A percentile compares a stretch with the other conserved stretches of the same genome.
Evolutionary conservation across 1,140 invertebrate species (phyloP).

Genomic region (Gyrodactylus bullatarudis): DNA sequence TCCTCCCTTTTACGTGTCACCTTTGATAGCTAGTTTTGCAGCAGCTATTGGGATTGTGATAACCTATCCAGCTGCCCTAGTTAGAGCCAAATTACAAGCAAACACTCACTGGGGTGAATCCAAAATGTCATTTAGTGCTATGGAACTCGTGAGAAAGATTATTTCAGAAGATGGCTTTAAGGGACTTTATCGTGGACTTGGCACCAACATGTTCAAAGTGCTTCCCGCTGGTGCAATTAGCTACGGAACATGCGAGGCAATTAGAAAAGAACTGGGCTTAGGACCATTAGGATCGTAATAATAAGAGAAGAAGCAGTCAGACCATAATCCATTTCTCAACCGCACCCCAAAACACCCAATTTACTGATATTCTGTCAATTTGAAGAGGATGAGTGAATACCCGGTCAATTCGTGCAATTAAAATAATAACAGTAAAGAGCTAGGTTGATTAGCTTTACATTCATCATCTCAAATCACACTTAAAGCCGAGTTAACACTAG

Average conservation of each 20-base stretch:
- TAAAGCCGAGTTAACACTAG: too few species aligned
- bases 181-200: conserved; percentile 81
- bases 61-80: conserved; percentile 74
- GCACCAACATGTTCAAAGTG: conserved; percentile 69
- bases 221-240: conserved; percentile 68
- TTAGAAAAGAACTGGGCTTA: conserved; percentile 20
- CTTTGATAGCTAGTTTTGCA: conserved; percentile 60
- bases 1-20: conserved; percentile 32
- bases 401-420: too few species aligned
- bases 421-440: too few species aligned
- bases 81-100: conserved; percentile 71
- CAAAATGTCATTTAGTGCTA: conserved; percentile 25
- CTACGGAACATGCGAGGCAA: conserved; percentile 84
- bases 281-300: neutral
- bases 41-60: conserved; percentile 75
- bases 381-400: neutral
- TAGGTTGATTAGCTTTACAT: too few species aligned
- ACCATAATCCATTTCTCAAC: neutral
- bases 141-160: conserved; percentile 46
- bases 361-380: too few species aligned
- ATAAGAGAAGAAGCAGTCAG: neutral
- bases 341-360: neutral
- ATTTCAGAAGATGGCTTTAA: conserved; percentile 47
- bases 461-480: too few species aligned
- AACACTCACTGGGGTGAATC: conserved; percentile 12